These are phyloP conservation scores for Phalangium opilio DNA, from an alignment of 2,888 invertebrate species.

Conservation along the genomic window DNA sequence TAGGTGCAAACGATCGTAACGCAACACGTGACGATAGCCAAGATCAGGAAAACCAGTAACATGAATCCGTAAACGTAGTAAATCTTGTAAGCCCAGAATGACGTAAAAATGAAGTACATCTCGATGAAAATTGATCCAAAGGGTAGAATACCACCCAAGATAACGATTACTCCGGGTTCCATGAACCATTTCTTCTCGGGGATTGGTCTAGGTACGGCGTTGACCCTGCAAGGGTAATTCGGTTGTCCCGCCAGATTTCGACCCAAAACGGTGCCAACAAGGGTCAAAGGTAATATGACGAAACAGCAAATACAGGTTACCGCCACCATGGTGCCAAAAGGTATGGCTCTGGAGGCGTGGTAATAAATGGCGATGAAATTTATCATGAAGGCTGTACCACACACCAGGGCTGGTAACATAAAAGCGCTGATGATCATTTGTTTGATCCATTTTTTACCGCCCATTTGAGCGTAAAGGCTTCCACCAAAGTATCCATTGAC, in stretches of 20 bases:
- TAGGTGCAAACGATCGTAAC: slow-evolving; percentile 99
- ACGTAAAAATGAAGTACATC: slow-evolving; percentile 99
- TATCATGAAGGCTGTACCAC: slow-evolving; percentile 93
- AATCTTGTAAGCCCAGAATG: slow-evolving; percentile 99
- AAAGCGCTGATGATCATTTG: slow-evolving; percentile 94
- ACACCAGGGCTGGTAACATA: slow-evolving; percentile 75
- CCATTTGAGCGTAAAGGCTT: slow-evolving; percentile 86
- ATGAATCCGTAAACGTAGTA: slow-evolving; percentile 99
- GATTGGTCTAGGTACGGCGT: slow-evolving; percentile 94
- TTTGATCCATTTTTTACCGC: slow-evolving; percentile 78
- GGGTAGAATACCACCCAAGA: slow-evolving; percentile 88
- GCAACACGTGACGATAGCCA: slow-evolving; percentile 95
- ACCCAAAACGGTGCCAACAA: slow-evolving; percentile 92
- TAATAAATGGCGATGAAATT: slow-evolving; percentile 99
- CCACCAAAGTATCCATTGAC: slow-evolving; percentile 98
- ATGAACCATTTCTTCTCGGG: slow-evolving; percentile 98
- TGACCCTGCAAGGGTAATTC: slow-evolving; percentile 92
- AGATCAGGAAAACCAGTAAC: slow-evolving; percentile 82
- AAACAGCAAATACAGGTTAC: slow-evolving; percentile 96
- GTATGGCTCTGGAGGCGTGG: slow-evolving; percentile 95
- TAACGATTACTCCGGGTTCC: slow-evolving; percentile 89
- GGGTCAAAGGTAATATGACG: slow-evolving; percentile 87
- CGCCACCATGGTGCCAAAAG: slow-evolving; percentile 94
- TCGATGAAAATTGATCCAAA: slow-evolving; percentile 99
- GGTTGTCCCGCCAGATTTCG: slow-evolving; percentile 92